Evolutionary conservation across 1,140 invertebrate genomes (phyloP), one percentile per base, ranked within the genome.

Genomic region (Muscidifurax raptorellus): DNA sequence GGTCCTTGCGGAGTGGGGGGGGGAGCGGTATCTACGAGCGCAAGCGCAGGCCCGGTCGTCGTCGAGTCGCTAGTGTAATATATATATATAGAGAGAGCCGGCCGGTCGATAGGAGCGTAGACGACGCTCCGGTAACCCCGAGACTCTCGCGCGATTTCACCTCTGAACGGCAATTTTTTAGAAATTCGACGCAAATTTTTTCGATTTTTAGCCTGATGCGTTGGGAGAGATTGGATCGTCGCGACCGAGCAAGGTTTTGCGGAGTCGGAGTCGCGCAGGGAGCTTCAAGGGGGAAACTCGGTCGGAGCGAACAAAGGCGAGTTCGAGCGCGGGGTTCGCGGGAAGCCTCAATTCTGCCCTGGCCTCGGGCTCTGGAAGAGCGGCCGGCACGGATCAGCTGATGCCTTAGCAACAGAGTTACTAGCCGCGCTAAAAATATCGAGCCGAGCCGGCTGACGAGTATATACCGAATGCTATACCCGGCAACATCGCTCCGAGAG

Each of bases 321-420:
- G 22, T 52, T 44, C 10, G 59, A 36, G 77, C 71, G 2, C 52
- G 15, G 28, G 81, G 72, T 32, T 12, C 28, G 25, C 22, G 10
- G 7, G 2, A n/a, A 22, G 1, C 0, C 22, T 0, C 28, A 2
- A 3, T 36, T 15, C 82, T 9, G 64, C 30, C n/a, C 72, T 80
- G 71, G 27, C 2, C 44, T 0, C 22, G 1, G 15, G 77, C 40
- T 80, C 66, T 77, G 44, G 32, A 7, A 80, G 67, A 67, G 72
- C 86, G 82, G 87, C 88, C 89, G 89, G 88, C 86, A 87, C 83
- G 89, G 85, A 92, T 92, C 91, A 93, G 91, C 92, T 93, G 91
- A 93, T 93, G 89, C 91, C 91, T 88, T 92, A 92, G 91, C 91
- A 92, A 93, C 91, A 93, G 89, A 90, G 84, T 89, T 92, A 92